Base-by-base conservation (phyloP, 2,113 vertebrate species). In the Agapornis roseicollis region DNA sequence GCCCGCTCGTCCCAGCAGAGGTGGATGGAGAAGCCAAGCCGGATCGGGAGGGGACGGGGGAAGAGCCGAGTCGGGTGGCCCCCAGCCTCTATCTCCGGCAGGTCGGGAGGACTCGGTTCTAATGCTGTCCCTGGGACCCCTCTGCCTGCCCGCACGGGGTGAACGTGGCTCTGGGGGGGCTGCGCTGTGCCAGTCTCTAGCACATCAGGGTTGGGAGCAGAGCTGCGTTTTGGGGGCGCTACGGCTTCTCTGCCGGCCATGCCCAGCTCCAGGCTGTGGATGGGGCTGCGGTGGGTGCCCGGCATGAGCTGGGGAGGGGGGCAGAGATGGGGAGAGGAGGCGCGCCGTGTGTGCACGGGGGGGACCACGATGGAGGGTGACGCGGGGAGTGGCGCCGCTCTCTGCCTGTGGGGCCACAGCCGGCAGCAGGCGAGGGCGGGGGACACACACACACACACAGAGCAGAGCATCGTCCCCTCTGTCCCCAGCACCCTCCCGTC, bases 1-100 rank as follows among this genome's bases (percentile, higher is more conserved):
- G 65, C 85, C 79, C 46, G 2, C 72, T 64, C 79, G 71, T 90
- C 93, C 86, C 93, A 92, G 87, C 92, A 68, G 76, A 72, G 85
- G 77, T 80, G 94, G 92, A 74, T 85, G 80, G 94, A 87, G 81
- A 93, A 96, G 93, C 91, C 95, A 97, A 97, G 97, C 94, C 37
- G 35, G 73, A 61, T 9, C 19, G 41, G 85, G 83, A 79, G 20
- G 9, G 69, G 41, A 27, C 5, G 3, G 70, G 46, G 69, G 61
- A 20, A n/a, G 64, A 44, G 53, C 8, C 6, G 55, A 39, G 46
- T 70, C 17, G 2, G 49, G 31, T 5, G n/a, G 19, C 17, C 29
- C 50, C 58, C 15, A 20, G 83, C 29, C 47, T 78, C 65, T 70
- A 10, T 52, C 85, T 70, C 74, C 5, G 23, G 56, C 80, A 35